Conservation (phyloP, 2,797 vertebrate genomes). For the Pseudochirops cupreus region DNA sequence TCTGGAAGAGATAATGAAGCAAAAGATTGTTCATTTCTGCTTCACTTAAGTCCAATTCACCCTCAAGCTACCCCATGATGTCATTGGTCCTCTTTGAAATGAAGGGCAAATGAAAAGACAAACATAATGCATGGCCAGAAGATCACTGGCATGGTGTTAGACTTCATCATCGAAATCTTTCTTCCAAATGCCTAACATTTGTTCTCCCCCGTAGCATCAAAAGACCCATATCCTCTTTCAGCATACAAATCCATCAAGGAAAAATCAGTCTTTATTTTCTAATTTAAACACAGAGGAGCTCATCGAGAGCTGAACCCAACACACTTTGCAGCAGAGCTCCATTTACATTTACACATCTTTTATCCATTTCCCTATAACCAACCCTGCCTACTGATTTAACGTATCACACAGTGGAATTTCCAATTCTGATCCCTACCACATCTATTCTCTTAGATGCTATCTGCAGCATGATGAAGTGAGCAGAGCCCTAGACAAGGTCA, state of each 20-base stretch:
- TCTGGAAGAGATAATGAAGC: no score
- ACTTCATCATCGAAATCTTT: background rate
- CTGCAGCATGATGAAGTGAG: background rate
- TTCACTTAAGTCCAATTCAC: no score
- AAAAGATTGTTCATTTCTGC: no score
- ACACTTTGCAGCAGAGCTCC: background rate
- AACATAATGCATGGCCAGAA: slow-evolving; percentile 50
- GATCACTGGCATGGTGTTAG: slow-evolving; percentile 6
- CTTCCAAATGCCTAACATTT: background rate
- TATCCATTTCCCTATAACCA: background rate
- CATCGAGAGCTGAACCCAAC: background rate
- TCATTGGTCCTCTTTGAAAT: no score
- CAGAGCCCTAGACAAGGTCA: background rate
- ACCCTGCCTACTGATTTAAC: background rate
- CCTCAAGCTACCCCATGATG: no score
- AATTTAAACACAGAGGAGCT: background rate
- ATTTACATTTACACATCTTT: background rate
- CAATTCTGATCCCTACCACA: background rate
- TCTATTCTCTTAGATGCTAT: background rate
- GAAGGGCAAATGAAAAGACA: slow-evolving; percentile 14
- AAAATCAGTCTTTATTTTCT: background rate
- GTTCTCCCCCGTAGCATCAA: background rate
- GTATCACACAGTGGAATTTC: background rate
- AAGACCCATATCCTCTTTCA: background rate
- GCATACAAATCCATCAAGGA: background rate